Conservation (phyloP, 2,113 vertebrate genomes). For the Morone chrysops region DNA sequence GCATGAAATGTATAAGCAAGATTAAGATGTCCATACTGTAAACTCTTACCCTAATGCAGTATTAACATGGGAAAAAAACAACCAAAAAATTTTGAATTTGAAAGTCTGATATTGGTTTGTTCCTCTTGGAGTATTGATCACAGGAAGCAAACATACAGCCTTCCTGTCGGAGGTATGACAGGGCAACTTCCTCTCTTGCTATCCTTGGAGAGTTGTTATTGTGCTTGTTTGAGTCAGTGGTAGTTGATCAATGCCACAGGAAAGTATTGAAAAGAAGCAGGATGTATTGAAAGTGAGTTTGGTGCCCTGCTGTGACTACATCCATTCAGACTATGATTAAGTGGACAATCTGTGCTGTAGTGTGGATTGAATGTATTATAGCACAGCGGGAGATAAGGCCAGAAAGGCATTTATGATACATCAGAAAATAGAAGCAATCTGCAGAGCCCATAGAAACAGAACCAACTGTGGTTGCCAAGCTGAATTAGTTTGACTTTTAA, state of each 20-base stretch:
- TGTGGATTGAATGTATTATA: conserved; percentile 29
- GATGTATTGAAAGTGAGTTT: conserved; percentile 26
- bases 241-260: conserved; percentile 41
- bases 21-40: conserved; percentile 2
- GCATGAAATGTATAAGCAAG: conserved; percentile 29
- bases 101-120: conserved; percentile 37
- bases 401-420: conserved; percentile 28
- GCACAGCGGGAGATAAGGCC: conserved; percentile 7
- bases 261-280: conserved; percentile 25
- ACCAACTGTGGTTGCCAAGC: not conserved
- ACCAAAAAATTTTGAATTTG: conserved; percentile 23
- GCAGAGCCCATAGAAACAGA: not conserved
- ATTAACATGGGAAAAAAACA: not conserved
- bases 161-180: conserved; percentile 38
- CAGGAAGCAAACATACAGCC: conserved; percentile 55
- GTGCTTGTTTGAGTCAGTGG: conserved; percentile 12
- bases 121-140: conserved; percentile 61
- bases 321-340: conserved; percentile 42
- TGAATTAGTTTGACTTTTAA: conserved; percentile 16
- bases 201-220: conserved; percentile 31
- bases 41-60: not conserved
- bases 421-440: conserved; percentile 27
- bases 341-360: conserved; percentile 13
- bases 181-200: conserved; percentile 38
- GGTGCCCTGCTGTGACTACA: conserved; percentile 15